Evolutionary conservation across 1,140 invertebrate species (phyloP).

Genomic region (Lucilia cuprina): DNA sequence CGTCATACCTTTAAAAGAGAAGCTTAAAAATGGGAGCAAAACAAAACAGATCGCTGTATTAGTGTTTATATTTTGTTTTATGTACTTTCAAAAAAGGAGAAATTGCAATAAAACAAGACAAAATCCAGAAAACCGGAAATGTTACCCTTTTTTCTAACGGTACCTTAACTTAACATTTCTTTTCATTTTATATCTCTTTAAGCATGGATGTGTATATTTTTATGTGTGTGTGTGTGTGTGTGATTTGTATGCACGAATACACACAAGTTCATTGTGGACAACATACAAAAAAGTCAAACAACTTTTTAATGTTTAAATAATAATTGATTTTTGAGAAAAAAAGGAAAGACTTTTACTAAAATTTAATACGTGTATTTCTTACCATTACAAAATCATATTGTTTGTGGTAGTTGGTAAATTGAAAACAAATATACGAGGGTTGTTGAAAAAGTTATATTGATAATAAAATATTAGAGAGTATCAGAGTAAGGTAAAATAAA

Average conservation of each 20-base stretch:
- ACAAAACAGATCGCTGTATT: background rate
- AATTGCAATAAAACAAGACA: background rate
- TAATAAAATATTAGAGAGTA: too few species aligned
- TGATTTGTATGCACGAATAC: background rate
- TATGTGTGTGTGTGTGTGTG: background rate
- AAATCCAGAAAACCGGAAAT: constrained; percentile 28
- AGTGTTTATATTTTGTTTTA: background rate
- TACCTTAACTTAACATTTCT: background rate
- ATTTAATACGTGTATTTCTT: background rate
- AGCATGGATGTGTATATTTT: background rate
- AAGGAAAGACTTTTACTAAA: background rate
- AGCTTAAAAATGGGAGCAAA: background rate
- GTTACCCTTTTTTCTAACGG: constrained; percentile 33
- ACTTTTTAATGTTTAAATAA: background rate
- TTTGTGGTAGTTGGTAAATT: background rate
- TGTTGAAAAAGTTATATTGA: background rate
- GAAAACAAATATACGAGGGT: background rate
- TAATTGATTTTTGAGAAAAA: background rate
- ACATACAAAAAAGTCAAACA: background rate
- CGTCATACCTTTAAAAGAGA: background rate
- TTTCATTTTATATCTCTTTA: background rate
- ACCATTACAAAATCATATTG: background rate
- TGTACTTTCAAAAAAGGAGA: background rate
- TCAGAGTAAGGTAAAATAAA: too few species aligned
- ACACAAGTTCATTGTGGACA: background rate